Percentiles rank a stretch among this genome's conserved stretches.
Evolutionary conservation across 2,113 vertebrate species (phyloP).

Genomic region (Solenodon paradoxus): DNA sequence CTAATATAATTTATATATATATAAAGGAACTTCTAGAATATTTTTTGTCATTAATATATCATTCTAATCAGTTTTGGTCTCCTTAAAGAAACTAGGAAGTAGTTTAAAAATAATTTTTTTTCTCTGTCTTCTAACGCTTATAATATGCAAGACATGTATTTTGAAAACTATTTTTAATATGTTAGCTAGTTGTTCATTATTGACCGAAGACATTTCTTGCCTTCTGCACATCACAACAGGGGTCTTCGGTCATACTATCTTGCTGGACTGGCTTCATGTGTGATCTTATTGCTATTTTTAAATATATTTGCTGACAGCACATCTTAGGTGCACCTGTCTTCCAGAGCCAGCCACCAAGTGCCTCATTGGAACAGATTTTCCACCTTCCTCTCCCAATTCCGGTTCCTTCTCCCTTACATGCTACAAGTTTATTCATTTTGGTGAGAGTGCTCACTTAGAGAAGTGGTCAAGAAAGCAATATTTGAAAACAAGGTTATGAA

Average conservation of each 20-base stretch:
- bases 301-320: background rate
- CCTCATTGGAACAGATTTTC: background rate
- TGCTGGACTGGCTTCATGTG: background rate
- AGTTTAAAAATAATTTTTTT: background rate
- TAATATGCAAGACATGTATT: background rate
- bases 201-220: background rate
- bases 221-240: background rate
- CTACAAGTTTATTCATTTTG: conserved; percentile 57
- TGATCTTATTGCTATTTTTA: background rate
- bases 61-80: too few species aligned
- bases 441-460: conserved; percentile 49
- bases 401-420: background rate
- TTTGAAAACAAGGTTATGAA: conserved; percentile 21
- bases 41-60: too few species aligned
- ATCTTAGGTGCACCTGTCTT: background rate
- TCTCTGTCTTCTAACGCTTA: background rate
- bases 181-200: background rate
- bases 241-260: background rate
- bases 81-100: background rate
- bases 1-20: too few species aligned
- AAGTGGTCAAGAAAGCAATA: conserved; percentile 41
- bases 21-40: too few species aligned
- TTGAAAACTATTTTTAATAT: conserved; percentile 12
- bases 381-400: conserved; percentile 20
- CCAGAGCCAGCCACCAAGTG: background rate